phyloP scores from a whole-genome alignment of 1,140 invertebrate genomes.

The Pomacea maculata region DNA sequence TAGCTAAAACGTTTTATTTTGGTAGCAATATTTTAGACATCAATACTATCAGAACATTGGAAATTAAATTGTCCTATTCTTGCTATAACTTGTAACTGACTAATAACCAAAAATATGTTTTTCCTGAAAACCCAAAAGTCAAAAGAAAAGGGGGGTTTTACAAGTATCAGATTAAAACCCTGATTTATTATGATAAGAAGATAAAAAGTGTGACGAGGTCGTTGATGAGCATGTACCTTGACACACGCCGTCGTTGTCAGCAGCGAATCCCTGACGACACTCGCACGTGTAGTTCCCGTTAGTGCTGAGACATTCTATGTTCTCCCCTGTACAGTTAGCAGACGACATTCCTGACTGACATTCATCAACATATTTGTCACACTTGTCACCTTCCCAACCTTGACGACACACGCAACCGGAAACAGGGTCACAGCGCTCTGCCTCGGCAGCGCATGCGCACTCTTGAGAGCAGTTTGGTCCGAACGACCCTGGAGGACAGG shows the following conservation, averaged over 20 bases:
- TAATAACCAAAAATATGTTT: too few species aligned
- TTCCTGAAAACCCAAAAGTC: too few species aligned
- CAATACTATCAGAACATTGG: too few species aligned
- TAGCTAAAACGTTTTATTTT: too few species aligned
- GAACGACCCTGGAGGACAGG: slow-evolving; percentile 26
- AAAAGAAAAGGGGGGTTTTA: too few species aligned
- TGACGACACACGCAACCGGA: slow-evolving; percentile 28
- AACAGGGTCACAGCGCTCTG: slow-evolving; percentile 18
- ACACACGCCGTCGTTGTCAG: not conserved
- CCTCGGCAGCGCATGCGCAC: slow-evolving; percentile 21
- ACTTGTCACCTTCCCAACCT: slow-evolving; percentile 28
- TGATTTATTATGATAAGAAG: too few species aligned
- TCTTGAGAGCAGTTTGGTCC: slow-evolving; percentile 23
- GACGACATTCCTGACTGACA: slow-evolving; percentile 5
- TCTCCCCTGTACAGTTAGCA: not conserved
- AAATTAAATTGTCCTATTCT: too few species aligned
- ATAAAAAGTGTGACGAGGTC: too few species aligned
- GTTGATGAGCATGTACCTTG: not conserved
- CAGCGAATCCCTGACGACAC: slow-evolving; percentile 10
- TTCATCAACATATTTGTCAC: slow-evolving; percentile 3
- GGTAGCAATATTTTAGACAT: too few species aligned
- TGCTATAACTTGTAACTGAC: too few species aligned
- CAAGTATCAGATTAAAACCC: too few species aligned
- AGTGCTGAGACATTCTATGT: slow-evolving; percentile 8
- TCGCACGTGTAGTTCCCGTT: slow-evolving; percentile 20